A percentile compares a stretch with the other conserved stretches of the same genome.
Evolutionary conservation across 2,888 invertebrate genomes (phyloP).

Genomic region (Phaedon cochleariae): DNA sequence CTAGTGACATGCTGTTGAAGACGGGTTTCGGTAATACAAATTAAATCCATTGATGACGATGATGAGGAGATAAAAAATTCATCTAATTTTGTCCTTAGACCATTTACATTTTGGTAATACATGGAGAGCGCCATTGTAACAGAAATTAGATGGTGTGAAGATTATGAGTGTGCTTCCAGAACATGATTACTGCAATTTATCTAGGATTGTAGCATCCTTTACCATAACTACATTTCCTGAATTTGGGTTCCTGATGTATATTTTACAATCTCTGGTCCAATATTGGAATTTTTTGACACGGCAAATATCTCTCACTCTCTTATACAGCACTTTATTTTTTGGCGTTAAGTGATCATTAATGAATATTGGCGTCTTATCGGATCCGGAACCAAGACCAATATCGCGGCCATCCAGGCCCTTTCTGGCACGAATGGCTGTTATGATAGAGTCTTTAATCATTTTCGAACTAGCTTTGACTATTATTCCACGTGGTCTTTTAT

Average conservation of each 20-base stretch:
- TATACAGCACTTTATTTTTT: conserved; percentile 6
- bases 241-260: conserved; percentile 12
- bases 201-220: neutral
- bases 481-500: neutral
- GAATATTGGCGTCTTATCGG: neutral
- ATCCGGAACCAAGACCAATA: neutral
- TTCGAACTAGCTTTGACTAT: neutral
- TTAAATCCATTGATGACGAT: conserved; percentile 1
- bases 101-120: conserved; percentile 7
- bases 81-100: conserved; percentile 6
- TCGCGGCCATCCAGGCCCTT: neutral
- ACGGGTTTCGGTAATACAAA: neutral
- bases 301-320: conserved; percentile 8
- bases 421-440: neutral
- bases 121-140: conserved; percentile 1
- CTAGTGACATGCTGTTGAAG: conserved; percentile 1
- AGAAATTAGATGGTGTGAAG: neutral
- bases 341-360: neutral
- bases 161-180: neutral
- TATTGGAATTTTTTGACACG: neutral
- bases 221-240: conserved; percentile 6
- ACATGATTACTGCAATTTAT: neutral
- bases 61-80: neutral
- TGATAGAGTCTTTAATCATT: neutral
- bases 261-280: conserved; percentile 11